These are phyloP conservation scores for Rhagonycha fulva DNA, from an alignment of 2,888 invertebrate genomes.

Conservation along the genomic window DNA sequence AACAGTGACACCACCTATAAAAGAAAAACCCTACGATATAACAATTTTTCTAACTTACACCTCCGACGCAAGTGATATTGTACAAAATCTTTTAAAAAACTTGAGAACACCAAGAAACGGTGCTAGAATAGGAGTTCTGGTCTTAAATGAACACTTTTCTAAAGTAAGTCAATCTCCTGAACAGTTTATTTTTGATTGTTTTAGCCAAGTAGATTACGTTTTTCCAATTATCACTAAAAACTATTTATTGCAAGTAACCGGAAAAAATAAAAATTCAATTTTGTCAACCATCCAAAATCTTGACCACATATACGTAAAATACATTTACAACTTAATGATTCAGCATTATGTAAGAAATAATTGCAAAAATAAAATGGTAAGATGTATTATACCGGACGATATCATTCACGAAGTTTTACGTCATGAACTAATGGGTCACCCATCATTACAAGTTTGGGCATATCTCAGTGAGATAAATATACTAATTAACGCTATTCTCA, in stretches of 20 bases:
- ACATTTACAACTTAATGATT: slow-evolving; percentile 26
- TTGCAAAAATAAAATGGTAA: slow-evolving; percentile 26
- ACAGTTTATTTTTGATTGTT: slow-evolving; percentile 24
- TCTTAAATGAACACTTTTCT: slow-evolving; percentile 21
- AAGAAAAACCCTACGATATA: slow-evolving; percentile 11
- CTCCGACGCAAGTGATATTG: slow-evolving; percentile 9
- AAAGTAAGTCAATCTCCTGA: slow-evolving; percentile 19
- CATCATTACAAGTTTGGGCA: slow-evolving; percentile 17
- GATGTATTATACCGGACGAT: slow-evolving; percentile 30
- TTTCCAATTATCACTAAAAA: slow-evolving; percentile 26
- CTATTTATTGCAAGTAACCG: slow-evolving; percentile 21
- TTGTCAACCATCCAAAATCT: slow-evolving; percentile 11
- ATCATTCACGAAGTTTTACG: not conserved
- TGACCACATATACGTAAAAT: slow-evolving; percentile 26
- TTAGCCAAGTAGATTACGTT: slow-evolving; percentile 23
- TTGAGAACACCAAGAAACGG: slow-evolving; percentile 16
- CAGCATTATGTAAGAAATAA: slow-evolving; percentile 16
- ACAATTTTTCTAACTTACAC: slow-evolving; percentile 27
- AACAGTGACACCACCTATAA: not conserved
- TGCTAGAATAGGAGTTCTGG: slow-evolving; percentile 21
- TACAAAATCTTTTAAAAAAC: slow-evolving; percentile 7
- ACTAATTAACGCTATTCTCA: slow-evolving; percentile 3
- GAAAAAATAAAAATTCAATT: not conserved
- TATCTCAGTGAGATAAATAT: slow-evolving; percentile 2
- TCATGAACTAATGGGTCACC: slow-evolving; percentile 8